phyloP scores from a whole-genome alignment of 2,888 invertebrate species.

The Drymonia ruficornis region DNA sequence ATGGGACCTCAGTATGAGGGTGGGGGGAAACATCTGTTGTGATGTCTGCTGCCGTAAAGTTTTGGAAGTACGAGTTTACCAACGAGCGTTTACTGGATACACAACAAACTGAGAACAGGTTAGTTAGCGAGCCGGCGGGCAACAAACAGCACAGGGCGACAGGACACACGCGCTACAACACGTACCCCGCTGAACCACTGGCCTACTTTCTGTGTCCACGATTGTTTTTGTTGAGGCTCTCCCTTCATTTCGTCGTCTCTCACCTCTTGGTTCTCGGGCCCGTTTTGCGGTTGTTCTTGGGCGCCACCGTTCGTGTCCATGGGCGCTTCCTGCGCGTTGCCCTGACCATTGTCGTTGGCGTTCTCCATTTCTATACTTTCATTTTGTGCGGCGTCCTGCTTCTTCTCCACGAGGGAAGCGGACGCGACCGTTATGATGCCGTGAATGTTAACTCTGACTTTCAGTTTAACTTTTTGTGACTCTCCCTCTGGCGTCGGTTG shows the following conservation, averaged over 20 bases:
- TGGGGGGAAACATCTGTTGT: constrained; percentile 64
- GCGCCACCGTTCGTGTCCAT: constrained; percentile 80
- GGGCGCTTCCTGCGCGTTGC: constrained; percentile 63
- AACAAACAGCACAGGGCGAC: constrained; percentile 69
- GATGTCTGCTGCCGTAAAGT: constrained; percentile 67
- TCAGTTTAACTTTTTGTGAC: constrained; percentile 97
- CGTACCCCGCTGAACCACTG: constrained; percentile 90
- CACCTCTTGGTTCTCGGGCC: constrained; percentile 80
- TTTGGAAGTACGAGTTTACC: not conserved
- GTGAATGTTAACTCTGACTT: constrained; percentile 96
- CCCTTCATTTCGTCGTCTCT: constrained; percentile 75
- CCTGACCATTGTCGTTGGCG: constrained; percentile 71
- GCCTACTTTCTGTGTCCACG: constrained; percentile 90
- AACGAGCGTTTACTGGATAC: not conserved
- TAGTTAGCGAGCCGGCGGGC: constrained; percentile 41
- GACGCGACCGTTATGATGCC: constrained; percentile 95
- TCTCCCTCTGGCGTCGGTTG: constrained; percentile 95
- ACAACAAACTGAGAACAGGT: not conserved
- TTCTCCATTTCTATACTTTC: constrained; percentile 77
- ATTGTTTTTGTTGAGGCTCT: constrained; percentile 81
- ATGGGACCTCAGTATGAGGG: constrained; percentile 77
- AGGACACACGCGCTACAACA: constrained; percentile 79
- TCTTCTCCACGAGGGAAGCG: constrained; percentile 93
- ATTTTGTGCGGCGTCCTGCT: constrained; percentile 78
- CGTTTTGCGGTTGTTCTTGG: constrained; percentile 73